Evolutionary conservation across 2,888 invertebrate species (phyloP).

Genomic region (Melolontha melolontha): DNA sequence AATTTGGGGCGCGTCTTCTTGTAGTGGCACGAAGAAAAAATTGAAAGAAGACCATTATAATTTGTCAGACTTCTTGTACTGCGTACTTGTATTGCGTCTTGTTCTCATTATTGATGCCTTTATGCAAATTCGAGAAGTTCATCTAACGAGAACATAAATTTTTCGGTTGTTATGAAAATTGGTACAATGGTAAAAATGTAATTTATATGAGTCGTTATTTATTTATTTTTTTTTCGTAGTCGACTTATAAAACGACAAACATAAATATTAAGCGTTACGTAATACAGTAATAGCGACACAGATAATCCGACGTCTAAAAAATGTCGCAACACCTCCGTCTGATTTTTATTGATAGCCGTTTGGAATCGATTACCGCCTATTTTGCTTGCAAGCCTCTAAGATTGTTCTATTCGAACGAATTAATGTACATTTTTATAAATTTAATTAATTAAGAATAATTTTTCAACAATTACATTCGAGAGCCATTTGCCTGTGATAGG

Average conservation of each 20-base stretch:
- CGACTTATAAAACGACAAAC: constrained; percentile 9
- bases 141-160: constrained; percentile 35
- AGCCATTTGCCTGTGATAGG: no score
- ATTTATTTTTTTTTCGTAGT: neutral
- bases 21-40: constrained; percentile 1
- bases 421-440: no score
- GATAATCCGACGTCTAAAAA: no score
- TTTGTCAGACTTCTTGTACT: constrained; percentile 12
- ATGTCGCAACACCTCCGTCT: neutral
- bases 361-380: no score
- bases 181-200: constrained; percentile 11
- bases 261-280: neutral
- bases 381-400: no score
- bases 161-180: constrained; percentile 35
- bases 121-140: constrained; percentile 27
- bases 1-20: constrained; percentile 27
- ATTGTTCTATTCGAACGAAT: no score
- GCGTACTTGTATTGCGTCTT: constrained; percentile 2
- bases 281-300: no score
- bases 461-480: no score
- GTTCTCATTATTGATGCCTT: constrained; percentile 33
- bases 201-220: constrained; percentile 32
- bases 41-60: constrained; percentile 18
- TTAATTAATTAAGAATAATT: no score
- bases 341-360: no score